Base-by-base conservation (phyloP, 2,888 invertebrate genomes). In the Thera obeliscata region DNA sequence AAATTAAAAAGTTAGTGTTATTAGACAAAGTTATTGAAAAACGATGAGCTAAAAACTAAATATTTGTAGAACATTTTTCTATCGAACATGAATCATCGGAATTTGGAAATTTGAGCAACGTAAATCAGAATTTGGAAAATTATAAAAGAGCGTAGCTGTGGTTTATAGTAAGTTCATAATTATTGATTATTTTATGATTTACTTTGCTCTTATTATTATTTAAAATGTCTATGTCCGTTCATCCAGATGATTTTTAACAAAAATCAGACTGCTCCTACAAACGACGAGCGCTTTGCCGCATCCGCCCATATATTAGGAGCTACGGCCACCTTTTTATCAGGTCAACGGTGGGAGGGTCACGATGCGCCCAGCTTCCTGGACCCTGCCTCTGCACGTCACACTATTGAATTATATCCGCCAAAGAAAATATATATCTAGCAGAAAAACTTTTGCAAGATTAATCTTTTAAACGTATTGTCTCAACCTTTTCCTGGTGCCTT, bases 341-440 rank as follows among this genome's bases (percentile, higher is more conserved):
- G 89, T 88, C 90, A 89, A 81, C 79, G 85, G 85, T 80, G 79
- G 79, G 78, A 78, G 81, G 87, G 86, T 81, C 87, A 84, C 85
- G 79, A 63, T 57, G 69, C 61, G 52, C 59, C 62, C 55, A 50
- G 59, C 69, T 63, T 59, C 81, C 81, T 67, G 74, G 72, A 73
- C 73, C 77, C 73, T 74, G 74, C 74, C 73, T 77, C 73, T 74
- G 74, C 74, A 79, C 76, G 69, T 72, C 70, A 76, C 78, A 77
- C 73, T 82, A 81, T 82, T 83, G 78, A 81, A 80, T 82, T 82
- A 82, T 81, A 76, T 80, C 72, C 75, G 38, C 69, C 56, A 54
- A 61, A 66, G 66, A 71, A 69, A 61, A 70, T 70, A 72, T 61
- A 70, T 74, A 70, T 69, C 67, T 66, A 54, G 12, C 57, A 63